Evolutionary conservation across 1,140 invertebrate species (phyloP), one percentile per base, ranked within the genome.

Genomic region (Pentalonia nigronervosa): DNA sequence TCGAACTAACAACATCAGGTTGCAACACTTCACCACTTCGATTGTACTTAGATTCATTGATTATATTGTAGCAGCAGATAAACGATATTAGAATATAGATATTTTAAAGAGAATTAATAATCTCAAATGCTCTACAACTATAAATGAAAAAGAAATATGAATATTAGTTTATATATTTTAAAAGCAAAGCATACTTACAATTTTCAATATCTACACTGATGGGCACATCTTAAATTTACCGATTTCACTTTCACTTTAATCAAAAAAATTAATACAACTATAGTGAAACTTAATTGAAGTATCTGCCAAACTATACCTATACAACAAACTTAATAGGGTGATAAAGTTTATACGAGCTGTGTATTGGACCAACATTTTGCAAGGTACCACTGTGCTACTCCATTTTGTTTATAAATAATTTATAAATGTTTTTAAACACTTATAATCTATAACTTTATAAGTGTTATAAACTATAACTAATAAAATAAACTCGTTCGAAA

Each of bases 191-290:
- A 36, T 41, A 8, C 36, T 50, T 25, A 45, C 4, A 7, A 60
- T 30, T 47, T 67, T 90, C 30, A 90, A 90, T 41, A 41, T 14
- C 36, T 90, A 47, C 25, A 41, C 14, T n/a, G 7, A 90, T 60
- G 53, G 53, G 36, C 7, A 60, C 50, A 89, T 50, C n/a, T 21
- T 88, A 17, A 56, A 36, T 56, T 36, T 11, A 36, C 7, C 3
- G 2, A 67, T 56, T 90, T 47, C 25, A 47, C 41, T 90, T 90
- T 90, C 89, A 90, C 89, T 45, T 60, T 45, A 60, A 90, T 67
- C 14, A 1, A 90, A 47, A 56, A 45, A 90, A 25, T 90, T 90
- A 67, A 45, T 67, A 90, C 41, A n/a, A 2, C 36, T 67, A n/a
- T 67, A 90, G 41, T 56, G 36, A 90, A 90, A 90, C 34, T 89